phyloP scores from a whole-genome alignment of 92 coral and sea anemone species.

The Phenganax stokvisi region DNA sequence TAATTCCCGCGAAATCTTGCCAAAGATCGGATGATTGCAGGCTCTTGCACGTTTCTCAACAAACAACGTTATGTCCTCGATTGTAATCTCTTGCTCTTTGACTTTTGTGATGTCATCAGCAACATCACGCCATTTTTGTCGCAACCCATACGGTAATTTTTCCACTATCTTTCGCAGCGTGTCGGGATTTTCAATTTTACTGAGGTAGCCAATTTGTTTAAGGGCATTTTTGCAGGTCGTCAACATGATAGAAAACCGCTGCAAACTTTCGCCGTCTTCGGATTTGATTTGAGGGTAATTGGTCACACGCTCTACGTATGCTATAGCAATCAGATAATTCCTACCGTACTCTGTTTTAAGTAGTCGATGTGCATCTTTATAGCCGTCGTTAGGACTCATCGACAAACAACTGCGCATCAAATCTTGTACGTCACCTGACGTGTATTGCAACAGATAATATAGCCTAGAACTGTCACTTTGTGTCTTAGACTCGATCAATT shows the following conservation, averaged over 20 bases:
- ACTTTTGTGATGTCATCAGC: neutral
- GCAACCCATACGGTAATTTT: neutral
- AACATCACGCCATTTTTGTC: neutral
- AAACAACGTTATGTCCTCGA: neutral
- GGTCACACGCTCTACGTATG: conserved; percentile 31
- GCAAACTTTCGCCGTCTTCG: conserved; percentile 25
- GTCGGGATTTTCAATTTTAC: neutral
- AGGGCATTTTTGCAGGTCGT: neutral
- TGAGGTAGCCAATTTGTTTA: neutral
- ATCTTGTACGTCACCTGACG: neutral
- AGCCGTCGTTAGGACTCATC: neutral
- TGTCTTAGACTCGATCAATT: conserved; percentile 48
- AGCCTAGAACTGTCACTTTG: neutral
- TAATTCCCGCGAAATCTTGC: conserved; percentile 18
- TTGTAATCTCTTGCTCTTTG: conserved; percentile 10
- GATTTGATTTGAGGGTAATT: conserved; percentile 7
- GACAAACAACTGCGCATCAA: neutral
- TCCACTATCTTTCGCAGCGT: neutral
- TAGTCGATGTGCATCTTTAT: neutral
- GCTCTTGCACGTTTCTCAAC: neutral
- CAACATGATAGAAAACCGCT: neutral
- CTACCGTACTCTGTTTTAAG: neutral
- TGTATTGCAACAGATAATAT: neutral
- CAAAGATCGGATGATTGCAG: neutral
- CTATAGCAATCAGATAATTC: conserved; percentile 25